Base-by-base conservation (phyloP, 2,888 invertebrate species). In the Andricus curvator region DNA sequence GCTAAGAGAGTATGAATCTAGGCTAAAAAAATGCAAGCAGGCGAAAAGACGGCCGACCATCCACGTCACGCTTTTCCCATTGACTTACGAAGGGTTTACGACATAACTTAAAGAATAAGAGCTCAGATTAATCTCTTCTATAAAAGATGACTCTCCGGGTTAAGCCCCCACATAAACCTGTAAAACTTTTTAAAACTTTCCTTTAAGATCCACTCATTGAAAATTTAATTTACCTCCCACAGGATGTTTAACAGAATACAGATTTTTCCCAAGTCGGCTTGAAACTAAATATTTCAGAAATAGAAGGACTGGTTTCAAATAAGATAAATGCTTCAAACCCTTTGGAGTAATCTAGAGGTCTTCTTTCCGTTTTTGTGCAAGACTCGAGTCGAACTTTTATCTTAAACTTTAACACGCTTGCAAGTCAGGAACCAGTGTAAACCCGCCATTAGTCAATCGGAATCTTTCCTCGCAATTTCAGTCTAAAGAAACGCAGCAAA, bases 61-160 rank as follows among this genome's bases (percentile, higher is more conserved):
- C 1, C 62, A 22, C 33, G 29, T 74, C 33, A 74, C 33, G 74
- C 74, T 74, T 74, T 74, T 37, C 51, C 33, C 56, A 74, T 74
- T 74, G 51, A 74, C 51, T 74, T 56, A 56, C 44, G 25, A 48
- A 44, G 70, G 70, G 29, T 22, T 70, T 51, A 70, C 33, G 56
- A 56, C 33, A 33, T 56, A 74, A 74, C 56, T 74, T 56, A 37
- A 74, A 37, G 15, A 74, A 74, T 74, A 74, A 56, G 56, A 48
- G 74, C 74, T 74, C 37, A 74, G 37, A 56, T 74, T 74, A 33
- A 37, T 74, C 56, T 51, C 33, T 51, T 74, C n/a, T 56, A 74
- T 74, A 74, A 74, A 74, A 74, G 74, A 70, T 70, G 56, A 74
- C 56, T 56, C 33, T 74, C 13, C n/a, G 51, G 74, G 51, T n/a